Base-by-base conservation (phyloP, 2,113 vertebrate species). In the Ochotona curzoniae region DNA sequence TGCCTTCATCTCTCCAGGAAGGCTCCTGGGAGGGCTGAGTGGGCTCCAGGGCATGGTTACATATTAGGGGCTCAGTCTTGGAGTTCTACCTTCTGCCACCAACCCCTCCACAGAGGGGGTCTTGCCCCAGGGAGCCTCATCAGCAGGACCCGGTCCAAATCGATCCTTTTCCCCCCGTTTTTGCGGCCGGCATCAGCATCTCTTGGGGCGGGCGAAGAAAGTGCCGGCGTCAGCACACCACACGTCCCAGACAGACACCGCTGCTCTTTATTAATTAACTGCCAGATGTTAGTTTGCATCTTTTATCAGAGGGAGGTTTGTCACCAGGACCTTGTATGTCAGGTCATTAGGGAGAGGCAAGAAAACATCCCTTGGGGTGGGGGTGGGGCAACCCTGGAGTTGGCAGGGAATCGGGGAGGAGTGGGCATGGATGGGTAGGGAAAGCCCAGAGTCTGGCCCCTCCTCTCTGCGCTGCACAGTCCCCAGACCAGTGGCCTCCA, bases 201-300 rank as follows among this genome's bases (percentile, higher is more conserved):
- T 96, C 97, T 47, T 30, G 80, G 95, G 93, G 93, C 9, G 7
- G 91, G 92, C 1, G 0, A 23, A 84, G 89, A 93, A 97, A 94
- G 84, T 20, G 93, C 83, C 92, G 11, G 57, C 54, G 21, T 97
- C 96, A 96, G 96, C 96, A 96, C 57, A 25, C 73, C 10, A 28
- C 4, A 2, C 4, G 70, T 86, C 94, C 93, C 90, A 71, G 89
- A 93, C 94, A 96, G 92, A 90, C 93, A 90, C 89, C 0, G 15
- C 47, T 73, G 95, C 90, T 97, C 94, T 93, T 96, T 96, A 97
- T 96, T 96, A 97, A 97, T 97, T 96, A 97, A 95, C 93, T 25
- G 12, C 95, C 97, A 97, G 95, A 96, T 97, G 96, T 97, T 95
- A 90, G 85, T 82, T 93, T 95, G 94, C 94, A 96, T 96, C 96